Evolutionary conservation across 2,888 invertebrate species (phyloP), one percentile per base, ranked within the genome.

Genomic region (Polia nebulosa): DNA sequence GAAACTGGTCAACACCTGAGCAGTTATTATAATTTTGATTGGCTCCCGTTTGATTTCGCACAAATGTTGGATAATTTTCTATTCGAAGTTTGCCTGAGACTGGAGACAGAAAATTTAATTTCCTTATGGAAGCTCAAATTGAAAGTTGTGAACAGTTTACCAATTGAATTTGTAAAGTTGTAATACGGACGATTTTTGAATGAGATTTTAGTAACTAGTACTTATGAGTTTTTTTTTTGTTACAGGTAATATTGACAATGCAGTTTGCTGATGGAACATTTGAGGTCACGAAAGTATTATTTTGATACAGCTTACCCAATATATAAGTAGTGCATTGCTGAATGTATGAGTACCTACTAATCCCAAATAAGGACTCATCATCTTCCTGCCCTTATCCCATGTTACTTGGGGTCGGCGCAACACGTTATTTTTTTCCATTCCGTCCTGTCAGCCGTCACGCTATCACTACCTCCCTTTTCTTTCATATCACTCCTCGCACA

Each of bases 11-110:
- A 60, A 76, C 78, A 85, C 86, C 85, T 89, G 88, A 82, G 85
- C 88, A 84, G 88, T 89, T 90, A 90, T 92, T 92, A 90, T 92
- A 91, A 93, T 91, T 92, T 91, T 89, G 90, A 93, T 91, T 90
- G 90, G 83, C 86, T 87, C 83, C 82, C 87, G 83, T 85, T 87
- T 88, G 88, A 88, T 85, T 84, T 81, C 64, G 72, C 84, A 70
- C 66, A 76, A 75, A 81, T 68, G 74, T 22, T 63, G 73, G 68
- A 83, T 89, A 87, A 89, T 86, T 86, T 89, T 89, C 86, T 80
- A 85, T 89, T 88, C 72, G 69, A 83, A 84, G 81, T 86, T 76
- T 36, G 52, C 36, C 29, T 41, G 58, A 45, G 62, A 79, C 71
- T 74, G 78, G 82, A 82, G 74, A 80, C 86, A 88, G 93, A 92